Percentiles rank a stretch among this genome's conserved stretches.
Conservation (phyloP, 2,888 invertebrate species). For the Drepanosiphum platanoidis region DNA sequence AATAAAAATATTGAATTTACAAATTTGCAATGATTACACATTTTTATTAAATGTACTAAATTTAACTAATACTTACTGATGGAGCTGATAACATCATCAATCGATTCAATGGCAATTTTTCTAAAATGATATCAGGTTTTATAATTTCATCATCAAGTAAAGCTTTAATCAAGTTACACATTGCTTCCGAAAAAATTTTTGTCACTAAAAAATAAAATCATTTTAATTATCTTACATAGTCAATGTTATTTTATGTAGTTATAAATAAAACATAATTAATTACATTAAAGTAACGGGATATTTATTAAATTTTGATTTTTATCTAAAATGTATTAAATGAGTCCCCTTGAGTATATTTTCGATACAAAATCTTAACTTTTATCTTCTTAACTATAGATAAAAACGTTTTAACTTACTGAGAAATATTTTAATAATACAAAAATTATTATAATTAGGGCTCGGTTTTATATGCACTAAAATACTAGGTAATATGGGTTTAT, state of each 20-base stretch:
- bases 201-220: conserved; percentile 14
- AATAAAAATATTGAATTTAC: not conserved
- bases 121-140: conserved; percentile 11
- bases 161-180: conserved; percentile 40
- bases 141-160: conserved; percentile 45
- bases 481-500: too few relatives aligned
- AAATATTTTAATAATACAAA: too few relatives aligned
- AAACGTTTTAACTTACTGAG: too few relatives aligned
- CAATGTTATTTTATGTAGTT: not conserved
- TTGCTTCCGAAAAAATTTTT: conserved; percentile 33
- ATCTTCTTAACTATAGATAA: too few relatives aligned
- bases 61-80: conserved; percentile 36
- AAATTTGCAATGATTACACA: not conserved
- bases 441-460: too few relatives aligned
- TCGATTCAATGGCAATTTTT: conserved; percentile 47
- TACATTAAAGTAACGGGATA: not conserved
- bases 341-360: not conserved
- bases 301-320: not conserved
- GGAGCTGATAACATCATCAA: conserved; percentile 16
- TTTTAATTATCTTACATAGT: too few relatives aligned
- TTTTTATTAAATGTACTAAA: not conserved
- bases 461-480: too few relatives aligned
- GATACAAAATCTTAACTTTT: too few relatives aligned
- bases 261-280: not conserved
- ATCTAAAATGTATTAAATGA: not conserved